Conservation (phyloP, 1,140 invertebrate genomes). For the Pachypsylla venusta region DNA sequence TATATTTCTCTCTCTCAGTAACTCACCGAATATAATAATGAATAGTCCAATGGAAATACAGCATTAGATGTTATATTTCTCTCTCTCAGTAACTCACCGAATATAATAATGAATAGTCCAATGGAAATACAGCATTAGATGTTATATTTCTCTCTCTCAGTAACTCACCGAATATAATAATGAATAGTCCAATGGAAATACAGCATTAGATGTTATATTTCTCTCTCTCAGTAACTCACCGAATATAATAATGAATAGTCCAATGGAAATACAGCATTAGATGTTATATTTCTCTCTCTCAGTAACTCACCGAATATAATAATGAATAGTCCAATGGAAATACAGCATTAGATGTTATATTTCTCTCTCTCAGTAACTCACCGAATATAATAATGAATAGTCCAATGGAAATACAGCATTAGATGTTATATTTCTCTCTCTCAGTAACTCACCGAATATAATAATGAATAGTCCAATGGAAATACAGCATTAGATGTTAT, state of each 20-base stretch:
- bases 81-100: neutral
- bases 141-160: no score
- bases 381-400: neutral
- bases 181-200: neutral
- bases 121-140: neutral
- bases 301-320: neutral
- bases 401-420: neutral
- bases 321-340: neutral
- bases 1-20: no score
- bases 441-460: neutral
- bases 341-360: neutral
- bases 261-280: neutral
- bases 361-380: no score
- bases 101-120: neutral
- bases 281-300: no score
- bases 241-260: neutral
- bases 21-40: neutral
- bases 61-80: neutral
- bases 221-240: neutral
- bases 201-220: neutral
- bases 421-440: neutral
- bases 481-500: neutral
- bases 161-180: neutral
- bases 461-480: neutral
- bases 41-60: neutral